A percentile compares a stretch with the other conserved stretches of the same genome.
phyloP scores from a whole-genome alignment of 2,113 vertebrate species.

The Murina feae region DNA sequence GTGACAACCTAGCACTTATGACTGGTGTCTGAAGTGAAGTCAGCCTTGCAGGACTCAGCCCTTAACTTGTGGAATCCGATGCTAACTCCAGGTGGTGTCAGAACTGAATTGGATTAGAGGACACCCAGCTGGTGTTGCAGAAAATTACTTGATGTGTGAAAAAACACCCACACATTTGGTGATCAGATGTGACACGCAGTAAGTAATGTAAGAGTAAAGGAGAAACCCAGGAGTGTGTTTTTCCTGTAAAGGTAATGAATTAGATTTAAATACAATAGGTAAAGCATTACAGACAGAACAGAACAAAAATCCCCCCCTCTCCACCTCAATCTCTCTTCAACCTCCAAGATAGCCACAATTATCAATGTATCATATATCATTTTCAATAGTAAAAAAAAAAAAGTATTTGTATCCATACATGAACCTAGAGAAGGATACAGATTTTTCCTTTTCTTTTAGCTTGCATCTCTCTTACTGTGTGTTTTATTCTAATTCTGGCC shows the following conservation, averaged over 20 bases:
- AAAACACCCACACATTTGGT: not conserved
- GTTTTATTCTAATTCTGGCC: not conserved
- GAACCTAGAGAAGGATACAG: not conserved
- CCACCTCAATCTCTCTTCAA: not conserved
- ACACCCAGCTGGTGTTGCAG: not conserved
- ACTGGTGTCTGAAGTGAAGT: not conserved
- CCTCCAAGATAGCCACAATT: not conserved
- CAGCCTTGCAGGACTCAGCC: not conserved
- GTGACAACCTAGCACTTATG: not conserved
- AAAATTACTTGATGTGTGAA: not conserved
- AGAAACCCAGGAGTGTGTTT: not conserved
- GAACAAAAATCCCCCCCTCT: not conserved
- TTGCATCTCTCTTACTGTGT: not conserved
- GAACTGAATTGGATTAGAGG: not conserved
- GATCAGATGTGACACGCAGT: not conserved
- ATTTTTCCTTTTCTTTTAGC: not conserved
- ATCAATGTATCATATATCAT: not conserved
- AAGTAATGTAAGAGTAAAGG: not conserved
- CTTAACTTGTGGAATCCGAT: not conserved
- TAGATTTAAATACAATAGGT: not conserved
- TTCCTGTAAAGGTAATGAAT: not conserved
- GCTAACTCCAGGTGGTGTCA: not conserved
- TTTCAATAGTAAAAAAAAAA: not conserved
- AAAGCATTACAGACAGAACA: not conserved
- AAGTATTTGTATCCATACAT: not conserved